A percentile compares a stretch with the other conserved stretches of the same genome.
phyloP scores from a whole-genome alignment of 1,140 invertebrate genomes.

The Anadara kagoshimensis region DNA sequence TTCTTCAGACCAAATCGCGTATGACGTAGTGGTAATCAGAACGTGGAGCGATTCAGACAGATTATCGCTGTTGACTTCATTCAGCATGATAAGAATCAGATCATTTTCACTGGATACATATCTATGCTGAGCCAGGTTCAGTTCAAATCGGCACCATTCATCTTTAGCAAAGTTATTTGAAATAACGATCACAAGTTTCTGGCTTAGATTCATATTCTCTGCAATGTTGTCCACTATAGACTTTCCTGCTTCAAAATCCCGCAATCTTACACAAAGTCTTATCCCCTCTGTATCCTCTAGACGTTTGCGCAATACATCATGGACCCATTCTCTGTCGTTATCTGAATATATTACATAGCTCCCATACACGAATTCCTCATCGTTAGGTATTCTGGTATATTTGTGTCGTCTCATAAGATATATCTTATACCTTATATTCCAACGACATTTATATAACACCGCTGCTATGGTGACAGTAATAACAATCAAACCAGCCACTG shows the following conservation, averaged over 20 bases:
- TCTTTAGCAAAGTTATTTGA: constrained; percentile 29
- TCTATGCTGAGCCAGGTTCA: constrained; percentile 2
- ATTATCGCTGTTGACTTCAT: too few relatives aligned
- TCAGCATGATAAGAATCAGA: too few relatives aligned
- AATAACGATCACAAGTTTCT: constrained; percentile 20
- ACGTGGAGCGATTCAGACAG: too few relatives aligned
- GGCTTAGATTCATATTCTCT: constrained; percentile 16
- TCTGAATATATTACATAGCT: constrained; percentile 20
- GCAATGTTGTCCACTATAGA: constrained; percentile 15
- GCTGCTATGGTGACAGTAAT: background rate
- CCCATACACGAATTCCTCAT: constrained; percentile 23
- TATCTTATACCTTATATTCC: constrained; percentile 5
- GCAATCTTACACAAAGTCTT: constrained; percentile 10
- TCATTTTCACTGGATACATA: too few relatives aligned
- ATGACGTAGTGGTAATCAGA: too few relatives aligned
- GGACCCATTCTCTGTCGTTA: constrained; percentile 15
- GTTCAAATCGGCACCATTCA: constrained; percentile 31
- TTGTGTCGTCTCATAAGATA: constrained; percentile 14
- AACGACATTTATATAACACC: constrained; percentile 5
- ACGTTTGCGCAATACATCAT: constrained; percentile 3
- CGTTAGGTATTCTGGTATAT: constrained; percentile 16
- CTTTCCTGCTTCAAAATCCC: constrained; percentile 23
- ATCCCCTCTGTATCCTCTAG: constrained; percentile 14
- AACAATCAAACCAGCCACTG: background rate
- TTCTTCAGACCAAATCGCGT: too few relatives aligned